Conservation (phyloP, 2,113 vertebrate genomes). For the Amphilophus citrinellus region DNA sequence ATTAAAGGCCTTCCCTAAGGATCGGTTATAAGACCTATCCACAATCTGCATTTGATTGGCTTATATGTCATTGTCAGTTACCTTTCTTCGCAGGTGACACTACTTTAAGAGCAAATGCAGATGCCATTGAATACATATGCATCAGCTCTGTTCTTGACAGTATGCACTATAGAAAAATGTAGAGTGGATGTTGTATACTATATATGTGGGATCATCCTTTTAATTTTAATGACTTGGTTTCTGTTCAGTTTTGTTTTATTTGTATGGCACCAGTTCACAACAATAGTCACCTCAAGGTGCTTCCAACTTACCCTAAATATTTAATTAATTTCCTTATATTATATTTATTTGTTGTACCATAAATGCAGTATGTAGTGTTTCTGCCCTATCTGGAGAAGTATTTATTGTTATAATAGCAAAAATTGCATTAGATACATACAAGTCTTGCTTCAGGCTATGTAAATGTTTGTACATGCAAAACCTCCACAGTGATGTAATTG, state of each 20-base stretch:
- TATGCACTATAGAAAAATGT: no score
- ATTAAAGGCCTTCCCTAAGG: no score
- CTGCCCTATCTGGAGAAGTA: not conserved
- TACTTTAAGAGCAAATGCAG: no score
- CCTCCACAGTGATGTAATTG: not conserved
- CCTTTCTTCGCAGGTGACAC: no score
- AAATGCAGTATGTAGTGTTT: not conserved
- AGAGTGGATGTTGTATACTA: no score
- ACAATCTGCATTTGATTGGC: no score
- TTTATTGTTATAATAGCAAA: no score
- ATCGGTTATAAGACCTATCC: no score
- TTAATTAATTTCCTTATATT: not conserved
- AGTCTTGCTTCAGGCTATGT: not conserved
- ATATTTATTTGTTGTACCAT: not conserved
- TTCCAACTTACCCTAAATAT: not conserved
- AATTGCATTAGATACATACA: not conserved
- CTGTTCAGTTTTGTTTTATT: not conserved
- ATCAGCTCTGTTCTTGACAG: no score
- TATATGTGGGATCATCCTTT: not conserved
- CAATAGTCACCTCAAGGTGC: not conserved
- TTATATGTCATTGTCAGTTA: no score
- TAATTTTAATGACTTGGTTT: not conserved
- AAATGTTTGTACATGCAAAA: not conserved
- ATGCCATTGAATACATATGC: no score
- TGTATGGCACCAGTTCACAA: not conserved